phyloP scores from a whole-genome alignment of 2,888 invertebrate species.

The Eretmocerus hayati region DNA sequence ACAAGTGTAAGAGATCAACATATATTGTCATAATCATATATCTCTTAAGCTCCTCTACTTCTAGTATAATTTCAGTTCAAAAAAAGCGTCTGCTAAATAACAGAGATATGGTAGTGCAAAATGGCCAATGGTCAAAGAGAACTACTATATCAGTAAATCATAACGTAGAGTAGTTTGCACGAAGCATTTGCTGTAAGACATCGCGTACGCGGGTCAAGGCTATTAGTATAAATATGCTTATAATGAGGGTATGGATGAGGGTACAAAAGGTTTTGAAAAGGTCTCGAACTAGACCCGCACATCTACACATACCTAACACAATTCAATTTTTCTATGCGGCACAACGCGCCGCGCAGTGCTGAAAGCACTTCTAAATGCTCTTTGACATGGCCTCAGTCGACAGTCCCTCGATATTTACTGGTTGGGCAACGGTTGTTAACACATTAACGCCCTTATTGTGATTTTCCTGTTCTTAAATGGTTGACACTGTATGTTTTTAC shows the following conservation, averaged over 20 bases:
- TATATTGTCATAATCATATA: no score
- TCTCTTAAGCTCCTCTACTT: no score
- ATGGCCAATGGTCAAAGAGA: no score
- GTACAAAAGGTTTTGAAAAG: conserved; percentile 42
- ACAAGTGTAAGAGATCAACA: no score
- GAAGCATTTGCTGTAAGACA: no score
- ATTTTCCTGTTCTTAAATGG: conserved; percentile 1
- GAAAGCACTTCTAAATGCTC: no score
- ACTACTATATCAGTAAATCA: conserved; percentile 7
- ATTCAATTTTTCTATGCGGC: neutral
- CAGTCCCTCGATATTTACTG: conserved; percentile 7
- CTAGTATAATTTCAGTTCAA: no score
- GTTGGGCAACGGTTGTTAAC: conserved; percentile 7
- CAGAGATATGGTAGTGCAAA: no score
- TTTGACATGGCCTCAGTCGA: neutral
- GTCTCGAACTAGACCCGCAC: conserved; percentile 39
- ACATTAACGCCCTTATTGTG: conserved; percentile 6
- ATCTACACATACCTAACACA: conserved; percentile 3
- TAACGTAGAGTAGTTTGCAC: conserved; percentile 4
- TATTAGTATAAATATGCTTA: conserved; percentile 46
- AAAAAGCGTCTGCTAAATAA: no score
- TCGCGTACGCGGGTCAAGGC: conserved; percentile 22
- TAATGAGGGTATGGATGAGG: conserved; percentile 36
- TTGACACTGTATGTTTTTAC: no score
- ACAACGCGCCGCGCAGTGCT: no score